Base-by-base conservation (phyloP, 2,888 invertebrate species). In the Electrophaes corylata region DNA sequence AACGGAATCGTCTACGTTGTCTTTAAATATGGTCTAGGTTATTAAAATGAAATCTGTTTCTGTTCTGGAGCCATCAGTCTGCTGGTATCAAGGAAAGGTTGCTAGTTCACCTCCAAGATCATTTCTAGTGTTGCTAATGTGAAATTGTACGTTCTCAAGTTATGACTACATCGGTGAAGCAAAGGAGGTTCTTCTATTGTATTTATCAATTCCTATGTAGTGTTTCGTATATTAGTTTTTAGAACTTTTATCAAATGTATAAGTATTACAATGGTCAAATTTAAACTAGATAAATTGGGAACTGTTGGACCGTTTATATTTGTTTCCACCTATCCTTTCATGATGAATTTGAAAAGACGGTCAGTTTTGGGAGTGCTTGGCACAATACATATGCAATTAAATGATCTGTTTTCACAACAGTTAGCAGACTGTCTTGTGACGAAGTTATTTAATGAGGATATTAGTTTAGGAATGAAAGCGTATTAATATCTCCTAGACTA, bases 51-150 rank as follows among this genome's bases (percentile, higher is more conserved):
- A 29, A 29, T 10, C 1, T 23, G 3, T 23, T 1, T 4, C 6
- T 23, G 6, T 2, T 10, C 8, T 29, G 8, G 10, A 3, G 16
- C 6, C 11, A 39, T 39, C 10, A 33, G 20, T 41, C 33, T 6
- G 41, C 40, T 50, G 50, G 20, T 50, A 50, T 50, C 49, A 50
- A 50, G 50, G 41, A 37, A 41, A 50, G 41, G 50, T 20, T 41
- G 31, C 50, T 33, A 16, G n/a, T 29, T 2, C 29, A 19, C 10
- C 14, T n/a, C n/a, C 14, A 16, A 2, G 10, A 39, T n/a, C 23
- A 12, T 0, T 29, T 37, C 10, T 39, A 18, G 4, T 46, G 37
- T 26, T 19, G 1, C 5, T 31, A 14, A 41, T 50, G 41, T 40
- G 20, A 41, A 41, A 41, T 50, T 50, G 50, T 41, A 33, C 14